phyloP scores from a whole-genome alignment of 2,888 invertebrate species.

The Epinotia ramella region DNA sequence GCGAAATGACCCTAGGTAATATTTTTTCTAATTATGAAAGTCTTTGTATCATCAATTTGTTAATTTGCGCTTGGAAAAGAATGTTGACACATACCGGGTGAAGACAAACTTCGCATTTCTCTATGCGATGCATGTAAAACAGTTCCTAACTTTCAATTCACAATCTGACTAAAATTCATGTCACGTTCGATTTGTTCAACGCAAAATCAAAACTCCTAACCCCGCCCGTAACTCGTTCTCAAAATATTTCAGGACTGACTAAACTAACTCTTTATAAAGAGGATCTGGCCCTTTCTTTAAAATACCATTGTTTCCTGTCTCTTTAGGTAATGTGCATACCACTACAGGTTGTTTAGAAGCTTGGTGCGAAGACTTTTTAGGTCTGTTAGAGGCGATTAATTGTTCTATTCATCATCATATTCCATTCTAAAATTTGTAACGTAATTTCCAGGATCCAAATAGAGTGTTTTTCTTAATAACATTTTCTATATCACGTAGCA shows the following conservation, averaged over 20 bases:
- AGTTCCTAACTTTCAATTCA: constrained; percentile 24
- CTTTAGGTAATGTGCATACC: too few relatives aligned
- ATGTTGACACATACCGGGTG: not conserved
- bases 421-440: too few relatives aligned
- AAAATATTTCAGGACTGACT: constrained; percentile 31
- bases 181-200: constrained; percentile 38
- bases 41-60: not conserved
- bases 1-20: too few relatives aligned
- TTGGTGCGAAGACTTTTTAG: not conserved
- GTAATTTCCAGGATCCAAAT: too few relatives aligned
- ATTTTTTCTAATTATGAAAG: not conserved
- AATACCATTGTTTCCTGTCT: too few relatives aligned
- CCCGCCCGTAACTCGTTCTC: constrained; percentile 34
- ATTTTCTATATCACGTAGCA: too few relatives aligned
- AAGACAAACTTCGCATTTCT: constrained; percentile 1
- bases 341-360: not conserved
- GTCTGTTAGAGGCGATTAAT: not conserved
- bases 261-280: too few relatives aligned
- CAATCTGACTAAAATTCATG: constrained; percentile 31
- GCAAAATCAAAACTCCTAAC: constrained; percentile 36
- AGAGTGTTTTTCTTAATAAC: too few relatives aligned
- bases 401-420: too few relatives aligned
- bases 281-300: not conserved
- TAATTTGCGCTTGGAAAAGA: not conserved
- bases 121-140: constrained; percentile 48